Evolutionary conservation across 92 coral and sea anemone species (phyloP).

Genomic region (Epizoanthus illoricatus): DNA sequence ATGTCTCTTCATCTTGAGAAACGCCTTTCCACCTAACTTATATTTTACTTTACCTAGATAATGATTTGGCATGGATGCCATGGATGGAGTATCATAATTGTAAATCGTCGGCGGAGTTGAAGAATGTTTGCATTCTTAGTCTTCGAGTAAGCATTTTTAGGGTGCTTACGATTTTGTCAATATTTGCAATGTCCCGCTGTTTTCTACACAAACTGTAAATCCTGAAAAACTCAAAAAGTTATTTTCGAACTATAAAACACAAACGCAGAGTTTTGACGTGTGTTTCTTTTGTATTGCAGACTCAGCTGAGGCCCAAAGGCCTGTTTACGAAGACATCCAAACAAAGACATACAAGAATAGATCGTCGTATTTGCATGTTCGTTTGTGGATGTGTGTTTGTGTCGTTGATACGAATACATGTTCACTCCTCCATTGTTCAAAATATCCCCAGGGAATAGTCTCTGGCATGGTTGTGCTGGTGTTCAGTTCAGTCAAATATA

Average conservation of each 20-base stretch:
- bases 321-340: conserved; percentile 17
- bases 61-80: no score
- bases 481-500: no score
- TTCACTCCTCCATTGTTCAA: conserved; percentile 34
- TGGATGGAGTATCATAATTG: no score
- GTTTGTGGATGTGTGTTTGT: conserved; percentile 4
- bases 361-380: conserved; percentile 28
- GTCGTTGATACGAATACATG: neutral
- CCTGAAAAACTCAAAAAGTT: neutral
- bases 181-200: no score
- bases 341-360: conserved; percentile 1
- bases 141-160: no score
- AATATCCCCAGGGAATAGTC: conserved; percentile 22
- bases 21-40: no score
- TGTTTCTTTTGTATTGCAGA: conserved; percentile 6
- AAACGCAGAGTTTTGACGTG: neutral
- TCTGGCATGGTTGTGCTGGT: neutral
- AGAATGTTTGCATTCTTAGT: no score
- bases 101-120: no score
- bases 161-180: no score
- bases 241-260: neutral
- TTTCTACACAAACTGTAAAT: neutral
- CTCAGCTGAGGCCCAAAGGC: neutral
- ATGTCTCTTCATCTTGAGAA: no score
- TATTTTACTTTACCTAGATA: no score